These are phyloP conservation scores for Xestia sexstrigata DNA, from an alignment of 2,888 invertebrate genomes.

Conservation along the genomic window DNA sequence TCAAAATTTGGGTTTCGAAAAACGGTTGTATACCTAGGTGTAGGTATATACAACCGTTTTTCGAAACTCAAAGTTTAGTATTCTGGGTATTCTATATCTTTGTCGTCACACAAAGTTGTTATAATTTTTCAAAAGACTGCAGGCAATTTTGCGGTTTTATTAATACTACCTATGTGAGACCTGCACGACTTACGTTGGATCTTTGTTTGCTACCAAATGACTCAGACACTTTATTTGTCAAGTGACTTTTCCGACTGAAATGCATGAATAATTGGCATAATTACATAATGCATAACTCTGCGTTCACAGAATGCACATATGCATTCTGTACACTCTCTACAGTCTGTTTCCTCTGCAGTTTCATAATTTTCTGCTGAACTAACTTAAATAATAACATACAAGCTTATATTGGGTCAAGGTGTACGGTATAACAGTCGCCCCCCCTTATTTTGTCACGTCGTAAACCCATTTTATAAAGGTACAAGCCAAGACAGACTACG, in stretches of 20 bases:
- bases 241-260: constrained; percentile 34
- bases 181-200: neutral
- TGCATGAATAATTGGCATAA: constrained; percentile 41
- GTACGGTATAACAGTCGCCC: neutral
- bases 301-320: neutral
- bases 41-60: no score
- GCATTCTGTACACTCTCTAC: no score
- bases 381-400: neutral
- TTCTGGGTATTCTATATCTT: no score
- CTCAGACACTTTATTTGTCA: constrained; percentile 33
- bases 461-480: neutral
- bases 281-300: constrained; percentile 14
- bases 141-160: neutral
- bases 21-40: neutral
- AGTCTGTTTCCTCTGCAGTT: neutral
- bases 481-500: neutral
- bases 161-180: constrained; percentile 8
- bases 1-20: neutral
- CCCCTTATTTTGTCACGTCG: neutral
- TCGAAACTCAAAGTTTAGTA: no score
- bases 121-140: neutral
- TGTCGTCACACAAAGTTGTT: neutral
- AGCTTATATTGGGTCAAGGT: neutral
- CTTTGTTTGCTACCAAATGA: constrained; percentile 35
- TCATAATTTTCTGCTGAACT: neutral